Evolutionary conservation across 1,140 invertebrate genomes (phyloP), one percentile per base, ranked within the genome.

Genomic region (Eulimnadia texana): DNA sequence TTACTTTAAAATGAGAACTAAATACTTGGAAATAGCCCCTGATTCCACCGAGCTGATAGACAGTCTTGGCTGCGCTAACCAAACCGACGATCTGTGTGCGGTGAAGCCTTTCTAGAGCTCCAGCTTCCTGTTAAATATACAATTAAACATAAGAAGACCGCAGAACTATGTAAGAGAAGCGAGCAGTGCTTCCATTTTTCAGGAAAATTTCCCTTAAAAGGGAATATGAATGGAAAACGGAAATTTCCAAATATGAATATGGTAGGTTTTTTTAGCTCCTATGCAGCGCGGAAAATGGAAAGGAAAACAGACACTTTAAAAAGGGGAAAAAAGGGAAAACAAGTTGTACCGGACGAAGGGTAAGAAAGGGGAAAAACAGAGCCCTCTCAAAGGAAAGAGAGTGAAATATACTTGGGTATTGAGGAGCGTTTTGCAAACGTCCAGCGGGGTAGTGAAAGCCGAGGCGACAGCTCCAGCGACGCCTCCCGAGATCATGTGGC

Each of bases 381-480:
- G n/a, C n/a, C n/a, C n/a, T n/a, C n/a, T n/a, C n/a, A n/a, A n/a
- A n/a, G n/a, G n/a, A n/a, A n/a, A n/a, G n/a, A n/a, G n/a, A n/a
- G n/a, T n/a, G n/a, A n/a, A 2, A 19, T 2, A 57, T 55, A 57
- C 55, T 27, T 84, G 82, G 74, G 96, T 99, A 76, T 99, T 99
- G 33, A 99, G 77, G 57, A 98, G 77, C 1, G 96, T 99, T 78
- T 99, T 99, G 70, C 95, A 94, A 55, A 99, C 96, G 76, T 99
- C 96, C 23, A 99, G 74, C n/a, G 96, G 96, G 51, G 93, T 99
- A n/a, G 96, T 99, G 25, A 85, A 76, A 9, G 91, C 89, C 33
- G 95, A 90, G 1, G 95, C 93, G 23, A 93, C 73, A 10, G 90
- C 95, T 62, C 96, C 96, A 22, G 94, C 95, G 24, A 90, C 71